Evolutionary conservation across 2,888 invertebrate species (phyloP), one percentile per base, ranked within the genome.

Genomic region (Euzetes globulus): DNA sequence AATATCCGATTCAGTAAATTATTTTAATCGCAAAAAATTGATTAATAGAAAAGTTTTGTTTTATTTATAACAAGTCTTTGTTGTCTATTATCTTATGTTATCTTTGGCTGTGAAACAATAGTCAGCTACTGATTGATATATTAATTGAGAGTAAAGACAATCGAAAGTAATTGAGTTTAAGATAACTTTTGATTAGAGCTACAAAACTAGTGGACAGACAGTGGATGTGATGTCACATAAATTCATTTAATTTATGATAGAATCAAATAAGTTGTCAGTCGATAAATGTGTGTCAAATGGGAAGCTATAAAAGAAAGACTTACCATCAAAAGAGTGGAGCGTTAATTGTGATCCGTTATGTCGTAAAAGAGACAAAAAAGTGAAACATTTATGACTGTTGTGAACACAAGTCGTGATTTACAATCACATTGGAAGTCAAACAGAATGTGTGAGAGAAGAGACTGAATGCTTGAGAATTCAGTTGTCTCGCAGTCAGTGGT

Each of bases 311-410:
- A 27, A 60, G 5, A 7, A 7, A 60, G 22, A 60, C 60, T 60
- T 29, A 60, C 60, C 60, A 7, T 27, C 55, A 55, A 25, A 60
- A 60, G 29, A 60, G 52, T 25, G 5, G 5, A 27, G 29, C 19
- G 52, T 29, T 60, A 60, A 60, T 60, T 60, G 60, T 60, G 27
- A 55, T 55, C 55, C 55, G 55, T 55, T 55, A 55, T 55, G 22
- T 22, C 9, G 29, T 60, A 60, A 60, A 60, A 27, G 60, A 25
- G 60, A 60, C 27, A 60, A 60, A 60, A 60, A n/a, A 22, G 1
- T 60, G 60, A 60, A 60, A 60, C 60, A 60, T 60, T 60, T 60
- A 60, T 60, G 60, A 60, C 60, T 60, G 27, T 52, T 52, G 19
- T 60, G 60, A 60, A 60, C 27, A 29, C 60, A 29, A 60, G 17